Percentiles rank a stretch among this genome's conserved stretches.
Evolutionary conservation across 30 jellyfish, hydroid and myxozoan species (phyloP).

Genomic region (Cassiopea xamachana): DNA sequence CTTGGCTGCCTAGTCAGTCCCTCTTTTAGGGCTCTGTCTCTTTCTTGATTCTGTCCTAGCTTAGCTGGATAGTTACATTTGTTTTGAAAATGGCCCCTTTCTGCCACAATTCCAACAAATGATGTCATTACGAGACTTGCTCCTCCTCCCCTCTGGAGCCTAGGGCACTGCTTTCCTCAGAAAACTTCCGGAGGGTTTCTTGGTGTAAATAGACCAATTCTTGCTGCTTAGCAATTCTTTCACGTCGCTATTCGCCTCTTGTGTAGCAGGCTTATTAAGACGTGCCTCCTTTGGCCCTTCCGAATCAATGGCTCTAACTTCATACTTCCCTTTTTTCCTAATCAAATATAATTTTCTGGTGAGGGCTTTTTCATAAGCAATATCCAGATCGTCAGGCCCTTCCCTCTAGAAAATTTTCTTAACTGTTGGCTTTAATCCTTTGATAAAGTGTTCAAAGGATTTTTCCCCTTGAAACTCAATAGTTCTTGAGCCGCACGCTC

Average conservation of each 20-base stretch:
- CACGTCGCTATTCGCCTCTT: not conserved
- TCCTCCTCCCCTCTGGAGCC: not conserved
- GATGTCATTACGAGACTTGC: not conserved
- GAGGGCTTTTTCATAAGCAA: not conserved
- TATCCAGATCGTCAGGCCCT: not conserved
- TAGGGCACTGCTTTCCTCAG: not conserved
- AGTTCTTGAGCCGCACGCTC: not conserved
- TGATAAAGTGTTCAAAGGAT: not conserved
- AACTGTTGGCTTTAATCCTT: not conserved
- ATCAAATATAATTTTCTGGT: not conserved
- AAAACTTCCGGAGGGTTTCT: not conserved
- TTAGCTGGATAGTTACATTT: not conserved
- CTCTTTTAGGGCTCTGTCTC: not conserved
- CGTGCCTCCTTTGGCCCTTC: not conserved
- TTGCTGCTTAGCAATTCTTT: not conserved
- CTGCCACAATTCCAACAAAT: not conserved
- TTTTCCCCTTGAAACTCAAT: not conserved
- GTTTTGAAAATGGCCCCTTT: not conserved
- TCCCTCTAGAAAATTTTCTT: not conserved
- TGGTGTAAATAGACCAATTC: not conserved
- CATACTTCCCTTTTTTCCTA: not conserved
- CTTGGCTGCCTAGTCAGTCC: not conserved
- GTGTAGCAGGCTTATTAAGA: not conserved
- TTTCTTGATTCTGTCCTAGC: not conserved
- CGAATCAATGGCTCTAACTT: not conserved